Evolutionary conservation across 1,140 invertebrate species (phyloP), one percentile per base, ranked within the genome.

Genomic region (Leucophenga varia): DNA sequence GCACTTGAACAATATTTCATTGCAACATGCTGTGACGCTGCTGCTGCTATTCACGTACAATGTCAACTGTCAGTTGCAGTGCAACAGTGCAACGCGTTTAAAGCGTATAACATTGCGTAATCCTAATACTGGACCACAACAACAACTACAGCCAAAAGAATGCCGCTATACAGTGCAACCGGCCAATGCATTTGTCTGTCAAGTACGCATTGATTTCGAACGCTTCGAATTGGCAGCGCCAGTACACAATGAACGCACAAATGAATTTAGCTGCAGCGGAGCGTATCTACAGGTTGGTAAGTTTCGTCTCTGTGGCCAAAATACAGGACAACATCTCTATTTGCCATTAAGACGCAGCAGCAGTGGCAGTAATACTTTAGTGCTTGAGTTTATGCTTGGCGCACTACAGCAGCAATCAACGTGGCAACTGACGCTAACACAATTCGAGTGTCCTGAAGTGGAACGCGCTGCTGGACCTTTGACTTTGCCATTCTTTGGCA

Each of bases 201-300:
- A 89, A 76, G 76, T 91, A 43, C 80, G 87, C 30, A 81, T 93
- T 10, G 88, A 91, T 59, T 89, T 92, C 49, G 76, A 88, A 51
- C 86, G 86, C 31, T 87, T 91, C 35, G 81, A 80, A 51, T 58
- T 91, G 30, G 80, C 84, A 0, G 84, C 86, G 47, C 89, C 89
- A 1, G 42, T 41, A 18, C 39, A 34, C 0, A 50, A 40, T 39
- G 14, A 36, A 0, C n/a, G 38, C 1, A 49, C 56, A 14, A 49
- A 52, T 4, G 49, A 34, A 1, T 9, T 61, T 5, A 25, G 54
- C 0, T 71, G 86, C 56, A 77, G 80, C n/a, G 76, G 67, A 45
- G 86, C 88, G 57, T 78, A 81, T 34, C 76, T 89, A 36, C 75
- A 77, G 30, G 77, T 86, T 0, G 72, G 54, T 9, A 43, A 38